phyloP scores from a whole-genome alignment of 2,888 invertebrate species.

The Notocelia uddmanniana region DNA sequence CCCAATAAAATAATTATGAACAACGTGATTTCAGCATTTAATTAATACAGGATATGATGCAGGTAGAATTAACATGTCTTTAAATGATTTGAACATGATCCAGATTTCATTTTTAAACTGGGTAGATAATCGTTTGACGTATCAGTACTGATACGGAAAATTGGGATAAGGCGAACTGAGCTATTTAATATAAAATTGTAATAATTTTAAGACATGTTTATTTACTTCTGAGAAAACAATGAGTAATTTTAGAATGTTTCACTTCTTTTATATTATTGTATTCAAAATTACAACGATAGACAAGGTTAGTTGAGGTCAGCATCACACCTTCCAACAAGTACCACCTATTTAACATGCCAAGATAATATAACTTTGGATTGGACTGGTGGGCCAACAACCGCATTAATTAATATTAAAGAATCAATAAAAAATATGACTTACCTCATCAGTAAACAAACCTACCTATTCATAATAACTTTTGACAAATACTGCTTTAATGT shows the following conservation, averaged over 20 bases:
- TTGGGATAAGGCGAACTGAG: no score
- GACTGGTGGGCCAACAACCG: slow-evolving; percentile 8
- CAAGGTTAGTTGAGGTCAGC: no score
- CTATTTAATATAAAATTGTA: no score
- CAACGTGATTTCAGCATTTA: background rate
- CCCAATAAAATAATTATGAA: background rate
- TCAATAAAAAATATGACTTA: background rate
- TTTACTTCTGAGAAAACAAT: no score
- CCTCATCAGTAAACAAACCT: background rate
- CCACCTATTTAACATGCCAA: background rate
- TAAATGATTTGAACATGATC: background rate
- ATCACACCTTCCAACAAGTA: no score
- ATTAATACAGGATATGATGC: background rate
- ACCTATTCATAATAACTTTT: background rate
- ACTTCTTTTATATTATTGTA: no score
- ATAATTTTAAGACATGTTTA: no score
- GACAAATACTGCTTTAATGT: background rate
- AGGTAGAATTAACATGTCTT: background rate
- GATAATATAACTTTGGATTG: background rate
- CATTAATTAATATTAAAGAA: slow-evolving; percentile 5
- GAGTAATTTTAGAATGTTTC: no score
- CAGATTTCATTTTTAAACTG: slow-evolving; percentile 2
- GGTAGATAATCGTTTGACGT: background rate
- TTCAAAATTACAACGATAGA: no score
- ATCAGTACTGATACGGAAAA: no score